These are phyloP conservation scores for Discoglossus pictus DNA, from an alignment of 2,797 vertebrate species.

Conservation along the genomic window DNA sequence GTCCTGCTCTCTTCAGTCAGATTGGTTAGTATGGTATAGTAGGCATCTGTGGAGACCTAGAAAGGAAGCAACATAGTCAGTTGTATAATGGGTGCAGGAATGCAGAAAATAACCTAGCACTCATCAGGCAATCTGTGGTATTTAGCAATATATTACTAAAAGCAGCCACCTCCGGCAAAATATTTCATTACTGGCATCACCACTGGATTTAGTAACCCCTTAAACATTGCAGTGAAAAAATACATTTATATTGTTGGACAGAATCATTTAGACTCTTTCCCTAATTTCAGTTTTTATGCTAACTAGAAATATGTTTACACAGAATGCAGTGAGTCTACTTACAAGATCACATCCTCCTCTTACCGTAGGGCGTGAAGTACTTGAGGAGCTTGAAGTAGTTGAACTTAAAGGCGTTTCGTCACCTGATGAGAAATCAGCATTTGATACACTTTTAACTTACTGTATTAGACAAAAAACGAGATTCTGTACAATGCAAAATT, in stretches of 20 bases:
- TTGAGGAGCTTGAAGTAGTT: constrained; percentile 16
- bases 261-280: too few relatives aligned
- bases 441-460: not conserved
- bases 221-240: too few relatives aligned
- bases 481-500: too few relatives aligned
- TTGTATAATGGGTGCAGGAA: not conserved
- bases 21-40: constrained; percentile 66
- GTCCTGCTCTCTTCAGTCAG: constrained; percentile 56
- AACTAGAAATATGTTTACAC: too few relatives aligned
- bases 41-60: constrained; percentile 71
- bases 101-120: not conserved
- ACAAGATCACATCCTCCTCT: not conserved
- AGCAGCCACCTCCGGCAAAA: not conserved
- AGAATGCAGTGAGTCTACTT: too few relatives aligned
- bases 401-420: constrained; percentile 16
- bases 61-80: constrained; percentile 17
- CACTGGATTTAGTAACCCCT: too few relatives aligned
- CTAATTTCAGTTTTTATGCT: too few relatives aligned
- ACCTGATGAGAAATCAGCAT: constrained; percentile 34
- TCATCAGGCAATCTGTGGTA: not conserved
- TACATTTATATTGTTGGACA: too few relatives aligned
- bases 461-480: not conserved
- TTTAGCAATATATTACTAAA: constrained; percentile 4
- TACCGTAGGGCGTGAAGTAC: constrained; percentile 28
- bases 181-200: not conserved